Conservation (phyloP, 2,888 invertebrate genomes). For the Leptothorax acervorum region DNA sequence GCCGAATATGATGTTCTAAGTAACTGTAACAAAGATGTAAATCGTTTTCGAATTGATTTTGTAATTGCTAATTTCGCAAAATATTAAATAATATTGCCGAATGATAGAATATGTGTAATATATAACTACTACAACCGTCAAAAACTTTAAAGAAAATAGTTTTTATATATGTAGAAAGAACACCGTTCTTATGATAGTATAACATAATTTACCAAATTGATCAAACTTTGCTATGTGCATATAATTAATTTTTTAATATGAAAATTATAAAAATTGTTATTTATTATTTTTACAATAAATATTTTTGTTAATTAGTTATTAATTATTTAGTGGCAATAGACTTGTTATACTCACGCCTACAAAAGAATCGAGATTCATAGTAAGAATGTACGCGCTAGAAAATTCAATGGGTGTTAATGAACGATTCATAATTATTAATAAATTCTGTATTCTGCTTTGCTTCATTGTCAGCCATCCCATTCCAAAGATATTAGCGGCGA, state of each 20-base stretch:
- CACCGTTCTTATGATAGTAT: neutral
- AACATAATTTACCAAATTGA: neutral
- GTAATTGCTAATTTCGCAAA: neutral
- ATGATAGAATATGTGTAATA: neutral
- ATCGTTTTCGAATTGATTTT: neutral
- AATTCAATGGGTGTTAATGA: conserved; percentile 28
- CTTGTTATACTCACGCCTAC: conserved; percentile 46
- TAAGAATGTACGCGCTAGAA: conserved; percentile 16
- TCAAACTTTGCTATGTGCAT: neutral
- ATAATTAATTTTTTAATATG: neutral
- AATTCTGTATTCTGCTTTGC: neutral
- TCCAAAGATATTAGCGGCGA: neutral
- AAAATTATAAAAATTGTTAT: neutral
- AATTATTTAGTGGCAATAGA: neutral
- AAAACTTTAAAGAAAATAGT: neutral
- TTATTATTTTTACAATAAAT: too few relatives aligned
- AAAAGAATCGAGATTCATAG: conserved; percentile 36
- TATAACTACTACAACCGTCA: neutral
- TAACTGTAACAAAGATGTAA: conserved; percentile 31
- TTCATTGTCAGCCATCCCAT: conserved; percentile 6
- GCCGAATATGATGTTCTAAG: conserved; percentile 44
- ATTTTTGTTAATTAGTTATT: neutral
- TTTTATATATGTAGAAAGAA: neutral
- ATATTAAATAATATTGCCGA: neutral
- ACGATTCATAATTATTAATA: conserved; percentile 36